These are phyloP conservation scores for Anguilla marmorata DNA, from an alignment of 2,797 vertebrate genomes.

Conservation along the genomic window DNA sequence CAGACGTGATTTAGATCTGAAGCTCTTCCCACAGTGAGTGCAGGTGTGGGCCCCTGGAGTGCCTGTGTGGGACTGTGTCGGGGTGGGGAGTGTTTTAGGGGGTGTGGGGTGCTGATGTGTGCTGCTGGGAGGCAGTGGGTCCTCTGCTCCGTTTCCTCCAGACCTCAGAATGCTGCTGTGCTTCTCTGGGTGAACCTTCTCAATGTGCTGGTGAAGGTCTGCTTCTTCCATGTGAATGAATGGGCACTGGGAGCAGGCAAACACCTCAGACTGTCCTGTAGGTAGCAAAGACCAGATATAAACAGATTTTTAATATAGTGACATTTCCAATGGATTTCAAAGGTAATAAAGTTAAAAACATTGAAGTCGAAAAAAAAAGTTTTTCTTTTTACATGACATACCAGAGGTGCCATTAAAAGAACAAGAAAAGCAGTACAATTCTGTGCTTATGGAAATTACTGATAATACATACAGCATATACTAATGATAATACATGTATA, in stretches of 20 bases:
- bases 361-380: too few species aligned
- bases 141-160: constrained; percentile 11
- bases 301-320: background rate
- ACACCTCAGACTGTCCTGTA: constrained; percentile 3
- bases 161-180: constrained; percentile 1
- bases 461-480: too few species aligned
- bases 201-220: background rate
- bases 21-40: background rate
- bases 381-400: too few species aligned
- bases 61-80: background rate
- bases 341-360: too few species aligned
- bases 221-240: background rate
- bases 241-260: constrained; percentile 22
- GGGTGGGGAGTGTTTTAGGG: background rate
- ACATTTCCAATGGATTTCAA: too few species aligned
- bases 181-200: constrained; percentile 10
- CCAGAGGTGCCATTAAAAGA: too few species aligned
- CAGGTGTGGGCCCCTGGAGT: background rate
- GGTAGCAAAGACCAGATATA: background rate
- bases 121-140: constrained; percentile 10
- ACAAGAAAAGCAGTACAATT: too few species aligned
- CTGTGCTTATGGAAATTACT: too few species aligned
- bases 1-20: background rate
- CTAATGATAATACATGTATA: too few species aligned
- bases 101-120: background rate